These are phyloP conservation scores for Probosciger aterrimus DNA, from an alignment of 2,113 vertebrate genomes.

Conservation along the genomic window DNA sequence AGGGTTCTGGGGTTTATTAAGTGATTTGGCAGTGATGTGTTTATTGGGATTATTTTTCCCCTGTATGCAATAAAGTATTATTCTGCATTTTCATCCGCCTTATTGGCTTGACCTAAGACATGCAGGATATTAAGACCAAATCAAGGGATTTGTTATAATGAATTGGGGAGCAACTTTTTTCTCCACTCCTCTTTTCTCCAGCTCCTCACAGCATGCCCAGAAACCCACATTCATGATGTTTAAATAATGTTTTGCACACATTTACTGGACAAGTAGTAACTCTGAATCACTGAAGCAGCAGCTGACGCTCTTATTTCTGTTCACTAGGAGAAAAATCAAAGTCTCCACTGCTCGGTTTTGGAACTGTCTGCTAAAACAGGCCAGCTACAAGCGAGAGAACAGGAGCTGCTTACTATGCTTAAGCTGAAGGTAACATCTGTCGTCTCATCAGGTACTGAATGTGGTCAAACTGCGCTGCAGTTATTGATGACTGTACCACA, in stretches of 20 bases:
- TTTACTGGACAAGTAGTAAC: not conserved
- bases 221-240: not conserved
- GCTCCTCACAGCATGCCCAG: not conserved
- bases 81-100: not conserved
- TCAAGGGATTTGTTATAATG: not conserved
- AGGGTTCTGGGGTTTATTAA: not conserved
- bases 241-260: rapidly evolving
- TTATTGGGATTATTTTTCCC: not conserved
- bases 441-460: not conserved
- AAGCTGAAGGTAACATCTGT: slow-evolving; percentile 81
- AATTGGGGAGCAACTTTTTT: not conserved
- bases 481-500: not conserved
- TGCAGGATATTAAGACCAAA: not conserved
- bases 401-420: slow-evolving; percentile 84
- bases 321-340: slow-evolving; percentile 82
- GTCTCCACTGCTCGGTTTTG: slow-evolving; percentile 78
- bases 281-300: not conserved
- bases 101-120: not conserved
- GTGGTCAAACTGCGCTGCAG: not conserved
- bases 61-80: not conserved
- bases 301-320: not conserved
- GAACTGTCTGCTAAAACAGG: slow-evolving; percentile 83
- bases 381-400: slow-evolving; percentile 85
- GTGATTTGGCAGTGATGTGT: not conserved
- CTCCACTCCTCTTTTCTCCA: not conserved